These are phyloP conservation scores for Carettochelys insculpta DNA, from an alignment of 2,113 vertebrate species.

Conservation along the genomic window DNA sequence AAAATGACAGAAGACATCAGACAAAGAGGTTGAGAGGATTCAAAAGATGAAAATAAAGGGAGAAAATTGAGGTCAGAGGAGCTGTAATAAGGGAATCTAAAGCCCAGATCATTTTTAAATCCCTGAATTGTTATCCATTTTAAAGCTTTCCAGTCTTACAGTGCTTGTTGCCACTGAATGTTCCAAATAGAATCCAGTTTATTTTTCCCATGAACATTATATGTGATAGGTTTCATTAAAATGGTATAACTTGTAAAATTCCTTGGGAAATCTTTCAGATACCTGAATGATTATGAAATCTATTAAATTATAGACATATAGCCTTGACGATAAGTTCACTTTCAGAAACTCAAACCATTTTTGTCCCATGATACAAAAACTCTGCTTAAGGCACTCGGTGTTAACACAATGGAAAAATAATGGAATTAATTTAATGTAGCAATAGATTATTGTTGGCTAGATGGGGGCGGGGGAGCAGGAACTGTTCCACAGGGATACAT, in stretches of 20 bases:
- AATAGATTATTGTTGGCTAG: slow-evolving; percentile 30
- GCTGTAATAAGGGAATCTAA: not conserved
- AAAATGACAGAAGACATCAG: not conserved
- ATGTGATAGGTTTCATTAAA: slow-evolving; percentile 64
- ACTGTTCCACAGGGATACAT: not conserved
- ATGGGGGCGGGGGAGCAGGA: not conserved
- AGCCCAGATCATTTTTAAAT: not conserved
- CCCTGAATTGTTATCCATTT: slow-evolving; percentile 19
- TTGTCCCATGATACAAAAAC: slow-evolving; percentile 19
- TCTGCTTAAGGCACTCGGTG: slow-evolving; percentile 39
- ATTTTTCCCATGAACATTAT: slow-evolving; percentile 47
- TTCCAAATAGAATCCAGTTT: slow-evolving; percentile 29
- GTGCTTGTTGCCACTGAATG: slow-evolving; percentile 25
- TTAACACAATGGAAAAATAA: slow-evolving; percentile 65
- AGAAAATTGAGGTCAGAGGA: not conserved
- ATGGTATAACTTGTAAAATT: slow-evolving; percentile 47
- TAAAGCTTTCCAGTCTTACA: not conserved
- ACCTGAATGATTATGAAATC: slow-evolving; percentile 43
- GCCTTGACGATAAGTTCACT: slow-evolving; percentile 56
- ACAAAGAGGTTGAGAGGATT: not conserved
- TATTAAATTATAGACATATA: slow-evolving; percentile 54
- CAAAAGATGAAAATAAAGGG: not conserved
- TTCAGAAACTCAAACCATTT: slow-evolving; percentile 52
- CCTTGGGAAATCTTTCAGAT: slow-evolving; percentile 32
- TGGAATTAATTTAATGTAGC: slow-evolving; percentile 43